Conservation (phyloP, 2,113 vertebrate genomes). For the Saguinus midas region DNA sequence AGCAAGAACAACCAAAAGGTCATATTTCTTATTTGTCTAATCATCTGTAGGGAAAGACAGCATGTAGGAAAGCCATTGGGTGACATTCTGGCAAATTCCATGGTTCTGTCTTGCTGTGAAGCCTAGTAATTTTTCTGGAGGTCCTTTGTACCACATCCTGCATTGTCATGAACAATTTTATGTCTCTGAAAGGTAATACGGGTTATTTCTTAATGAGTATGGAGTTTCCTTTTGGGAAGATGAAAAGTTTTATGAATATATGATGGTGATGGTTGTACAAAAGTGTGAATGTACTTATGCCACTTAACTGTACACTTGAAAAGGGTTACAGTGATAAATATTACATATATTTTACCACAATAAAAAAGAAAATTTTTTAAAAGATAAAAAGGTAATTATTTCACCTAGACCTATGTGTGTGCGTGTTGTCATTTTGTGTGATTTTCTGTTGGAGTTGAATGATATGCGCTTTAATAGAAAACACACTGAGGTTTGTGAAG, state of each 20-base stretch:
- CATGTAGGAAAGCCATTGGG: background rate
- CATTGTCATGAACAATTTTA: background rate
- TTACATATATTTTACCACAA: background rate
- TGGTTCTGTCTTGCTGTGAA: background rate
- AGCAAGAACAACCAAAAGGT: no score
- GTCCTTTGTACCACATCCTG: background rate
- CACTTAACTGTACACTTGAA: background rate
- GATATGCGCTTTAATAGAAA: background rate
- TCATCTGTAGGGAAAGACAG: background rate
- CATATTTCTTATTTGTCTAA: background rate
- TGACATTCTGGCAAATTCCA: background rate
- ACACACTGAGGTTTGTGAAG: background rate
- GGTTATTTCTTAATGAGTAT: background rate
- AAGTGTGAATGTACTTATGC: background rate
- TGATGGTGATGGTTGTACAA: background rate
- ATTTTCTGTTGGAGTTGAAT: slow-evolving; percentile 31
- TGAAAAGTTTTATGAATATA: background rate
- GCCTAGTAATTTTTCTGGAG: background rate
- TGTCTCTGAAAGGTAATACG: background rate
- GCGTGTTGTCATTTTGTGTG: background rate
- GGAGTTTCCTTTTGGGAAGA: background rate
- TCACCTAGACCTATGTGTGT: background rate
- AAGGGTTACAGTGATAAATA: background rate
- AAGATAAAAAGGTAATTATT: background rate
- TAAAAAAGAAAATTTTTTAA: background rate